Percentiles rank a stretch among this genome's conserved stretches.
Conservation (phyloP, 2,797 vertebrate species). For the Gymnothorax javanicus region DNA sequence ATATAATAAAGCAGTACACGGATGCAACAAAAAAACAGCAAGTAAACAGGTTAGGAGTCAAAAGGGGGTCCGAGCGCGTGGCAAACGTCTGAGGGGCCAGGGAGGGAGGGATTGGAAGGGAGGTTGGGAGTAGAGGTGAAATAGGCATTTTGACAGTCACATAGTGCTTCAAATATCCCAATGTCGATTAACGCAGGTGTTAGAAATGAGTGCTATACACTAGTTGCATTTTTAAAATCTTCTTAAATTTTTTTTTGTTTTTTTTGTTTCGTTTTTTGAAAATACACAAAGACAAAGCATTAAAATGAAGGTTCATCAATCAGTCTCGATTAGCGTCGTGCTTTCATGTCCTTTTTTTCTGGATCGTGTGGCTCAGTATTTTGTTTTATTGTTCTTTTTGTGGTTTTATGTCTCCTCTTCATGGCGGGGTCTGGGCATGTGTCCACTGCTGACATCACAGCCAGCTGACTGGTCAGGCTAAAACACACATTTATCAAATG, state of each 20-base stretch:
- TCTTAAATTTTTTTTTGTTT: slow-evolving; percentile 33
- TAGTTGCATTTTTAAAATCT: slow-evolving; percentile 45
- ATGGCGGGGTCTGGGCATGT: slow-evolving; percentile 14
- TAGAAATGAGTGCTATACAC: slow-evolving; percentile 55
- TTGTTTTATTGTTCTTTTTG: background rate
- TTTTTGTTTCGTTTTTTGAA: slow-evolving; percentile 52
- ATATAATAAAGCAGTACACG: slow-evolving; percentile 61
- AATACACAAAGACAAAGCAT: slow-evolving; percentile 53
- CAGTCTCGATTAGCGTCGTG: slow-evolving; percentile 49
- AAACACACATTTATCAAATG: background rate
- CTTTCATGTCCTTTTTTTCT: slow-evolving; percentile 30
- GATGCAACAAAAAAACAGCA: slow-evolving; percentile 53
- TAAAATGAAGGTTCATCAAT: slow-evolving; percentile 47
- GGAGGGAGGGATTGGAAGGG: slow-evolving; percentile 27
- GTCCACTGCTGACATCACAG: background rate
- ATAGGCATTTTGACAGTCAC: slow-evolving; percentile 34
- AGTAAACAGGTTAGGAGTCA: slow-evolving; percentile 47
- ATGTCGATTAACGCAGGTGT: slow-evolving; percentile 47
- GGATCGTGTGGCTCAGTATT: slow-evolving; percentile 12
- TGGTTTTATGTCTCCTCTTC: slow-evolving; percentile 24
- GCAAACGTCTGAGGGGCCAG: slow-evolving; percentile 30
- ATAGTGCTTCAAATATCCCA: slow-evolving; percentile 56
- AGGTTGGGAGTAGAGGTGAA: slow-evolving; percentile 13
- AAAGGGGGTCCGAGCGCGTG: slow-evolving; percentile 32
- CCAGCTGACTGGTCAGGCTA: background rate